Conservation (phyloP, 2,113 vertebrate genomes). For the Callopanchax toddi region DNA sequence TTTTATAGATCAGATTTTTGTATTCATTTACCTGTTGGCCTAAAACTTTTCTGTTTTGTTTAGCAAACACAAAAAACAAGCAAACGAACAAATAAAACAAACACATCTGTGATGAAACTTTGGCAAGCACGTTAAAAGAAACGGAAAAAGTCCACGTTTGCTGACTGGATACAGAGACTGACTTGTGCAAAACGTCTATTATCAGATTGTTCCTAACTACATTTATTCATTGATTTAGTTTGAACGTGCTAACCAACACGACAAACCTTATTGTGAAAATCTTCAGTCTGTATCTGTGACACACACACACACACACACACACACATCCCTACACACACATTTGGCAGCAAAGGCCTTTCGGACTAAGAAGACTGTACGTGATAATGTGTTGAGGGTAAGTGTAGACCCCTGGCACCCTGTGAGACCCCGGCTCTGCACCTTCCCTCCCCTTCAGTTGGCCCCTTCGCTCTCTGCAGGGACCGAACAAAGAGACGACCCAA, state of each 20-base stretch:
- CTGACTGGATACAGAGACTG: too few relatives aligned
- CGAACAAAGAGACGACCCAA: conserved; percentile 82
- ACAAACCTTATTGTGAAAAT: not conserved
- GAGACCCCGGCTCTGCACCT: conserved; percentile 63
- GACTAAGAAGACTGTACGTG: conserved; percentile 56
- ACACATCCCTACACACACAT: conserved; percentile 30
- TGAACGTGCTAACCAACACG: not conserved
- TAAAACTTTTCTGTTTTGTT: too few relatives aligned
- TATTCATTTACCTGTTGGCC: too few relatives aligned
- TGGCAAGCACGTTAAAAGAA: too few relatives aligned
- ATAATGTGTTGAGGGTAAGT: conserved; percentile 61
- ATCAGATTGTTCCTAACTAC: too few relatives aligned
- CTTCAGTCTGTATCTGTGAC: not conserved
- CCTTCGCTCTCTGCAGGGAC: conserved; percentile 72
- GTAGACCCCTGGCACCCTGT: conserved; percentile 57
- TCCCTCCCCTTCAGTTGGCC: conserved; percentile 69
- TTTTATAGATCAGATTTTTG: too few relatives aligned
- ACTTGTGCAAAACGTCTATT: too few relatives aligned
- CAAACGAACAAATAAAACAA: too few relatives aligned
- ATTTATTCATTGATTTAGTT: too few relatives aligned
- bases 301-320: conserved; percentile 9
- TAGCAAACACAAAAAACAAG: too few relatives aligned
- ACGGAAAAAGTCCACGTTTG: too few relatives aligned
- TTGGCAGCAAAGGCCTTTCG: conserved; percentile 37
- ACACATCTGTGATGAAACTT: too few relatives aligned